These are phyloP conservation scores for Labeo calbasu DNA, from an alignment of 2,797 vertebrate genomes.

Conservation along the genomic window DNA sequence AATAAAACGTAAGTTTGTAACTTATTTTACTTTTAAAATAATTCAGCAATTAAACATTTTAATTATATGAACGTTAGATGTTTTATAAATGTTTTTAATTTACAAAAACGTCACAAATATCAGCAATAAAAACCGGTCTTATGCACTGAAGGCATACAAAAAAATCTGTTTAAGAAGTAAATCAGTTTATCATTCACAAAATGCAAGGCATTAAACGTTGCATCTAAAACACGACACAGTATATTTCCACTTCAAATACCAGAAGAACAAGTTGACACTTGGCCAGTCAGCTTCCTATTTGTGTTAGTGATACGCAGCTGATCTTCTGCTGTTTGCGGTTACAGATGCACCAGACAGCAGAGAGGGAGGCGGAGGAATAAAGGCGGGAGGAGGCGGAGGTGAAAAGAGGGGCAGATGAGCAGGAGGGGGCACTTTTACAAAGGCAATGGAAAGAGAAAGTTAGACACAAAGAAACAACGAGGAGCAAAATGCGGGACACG, in stretches of 20 bases:
- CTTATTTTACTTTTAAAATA: not conserved
- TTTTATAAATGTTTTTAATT: not conserved
- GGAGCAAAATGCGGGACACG: conserved; percentile 77
- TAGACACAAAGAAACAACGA: conserved; percentile 79
- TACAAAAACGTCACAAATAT: not conserved
- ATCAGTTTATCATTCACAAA: not conserved
- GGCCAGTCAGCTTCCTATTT: not conserved
- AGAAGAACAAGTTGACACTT: not conserved
- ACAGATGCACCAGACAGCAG: conserved; percentile 25
- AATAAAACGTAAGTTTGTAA: not conserved
- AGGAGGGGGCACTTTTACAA: conserved; percentile 77
- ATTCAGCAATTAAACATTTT: not conserved
- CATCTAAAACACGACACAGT: not conserved
- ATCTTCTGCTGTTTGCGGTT: conserved; percentile 15
- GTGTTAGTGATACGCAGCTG: conserved; percentile 5
- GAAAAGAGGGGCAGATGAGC: conserved; percentile 76
- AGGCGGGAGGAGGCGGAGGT: conserved; percentile 61
- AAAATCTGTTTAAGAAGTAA: not conserved
- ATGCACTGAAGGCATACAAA: not conserved
- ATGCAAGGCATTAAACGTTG: not conserved
- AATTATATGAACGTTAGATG: conserved; percentile 1
- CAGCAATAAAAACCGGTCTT: not conserved
- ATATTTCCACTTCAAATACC: not conserved
- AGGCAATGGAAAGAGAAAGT: conserved; percentile 76
- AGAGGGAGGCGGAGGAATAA: conserved; percentile 50